These are phyloP conservation scores for Bombus ignitus DNA, from an alignment of 1,140 invertebrate genomes.

Conservation along the genomic window DNA sequence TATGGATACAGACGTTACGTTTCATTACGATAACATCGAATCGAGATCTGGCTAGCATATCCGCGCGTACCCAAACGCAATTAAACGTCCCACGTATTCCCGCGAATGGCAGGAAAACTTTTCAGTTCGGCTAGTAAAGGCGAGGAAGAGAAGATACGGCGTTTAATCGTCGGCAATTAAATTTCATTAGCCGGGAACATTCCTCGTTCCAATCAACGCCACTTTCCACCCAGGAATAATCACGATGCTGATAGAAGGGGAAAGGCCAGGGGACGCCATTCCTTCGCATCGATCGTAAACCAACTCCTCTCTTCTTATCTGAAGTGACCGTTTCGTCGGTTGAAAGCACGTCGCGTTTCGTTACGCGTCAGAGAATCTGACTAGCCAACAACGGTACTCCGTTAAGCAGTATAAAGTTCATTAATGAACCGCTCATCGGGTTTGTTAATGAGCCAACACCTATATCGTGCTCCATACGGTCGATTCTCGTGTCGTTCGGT, in stretches of 20 bases:
- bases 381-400: slow-evolving; percentile 32
- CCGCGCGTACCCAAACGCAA: slow-evolving; percentile 13
- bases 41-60: background rate
- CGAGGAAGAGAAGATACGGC: slow-evolving; percentile 10
- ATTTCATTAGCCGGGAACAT: slow-evolving; percentile 56
- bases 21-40: slow-evolving; percentile 40
- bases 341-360: slow-evolving; percentile 2
- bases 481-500: background rate
- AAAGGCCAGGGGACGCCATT: background rate
- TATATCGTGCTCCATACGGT: background rate
- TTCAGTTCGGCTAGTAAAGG: slow-evolving; percentile 2
- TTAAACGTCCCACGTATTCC: slow-evolving; percentile 30
- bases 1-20: background rate
- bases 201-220: slow-evolving; percentile 47
- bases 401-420: background rate
- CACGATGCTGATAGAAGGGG: slow-evolving; percentile 1
- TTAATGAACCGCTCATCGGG: slow-evolving; percentile 45
- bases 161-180: slow-evolving; percentile 48
- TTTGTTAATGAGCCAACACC: slow-evolving; percentile 33
- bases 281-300: slow-evolving; percentile 45
- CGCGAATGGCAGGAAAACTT: slow-evolving; percentile 13
- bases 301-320: slow-evolving; percentile 42
- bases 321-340: slow-evolving; percentile 1
- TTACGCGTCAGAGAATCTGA: background rate
- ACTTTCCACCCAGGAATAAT: slow-evolving; percentile 40